These are phyloP conservation scores for Ophioderma brevispina DNA, from an alignment of 35 echinoderm and acorn worm species.

Conservation along the genomic window DNA sequence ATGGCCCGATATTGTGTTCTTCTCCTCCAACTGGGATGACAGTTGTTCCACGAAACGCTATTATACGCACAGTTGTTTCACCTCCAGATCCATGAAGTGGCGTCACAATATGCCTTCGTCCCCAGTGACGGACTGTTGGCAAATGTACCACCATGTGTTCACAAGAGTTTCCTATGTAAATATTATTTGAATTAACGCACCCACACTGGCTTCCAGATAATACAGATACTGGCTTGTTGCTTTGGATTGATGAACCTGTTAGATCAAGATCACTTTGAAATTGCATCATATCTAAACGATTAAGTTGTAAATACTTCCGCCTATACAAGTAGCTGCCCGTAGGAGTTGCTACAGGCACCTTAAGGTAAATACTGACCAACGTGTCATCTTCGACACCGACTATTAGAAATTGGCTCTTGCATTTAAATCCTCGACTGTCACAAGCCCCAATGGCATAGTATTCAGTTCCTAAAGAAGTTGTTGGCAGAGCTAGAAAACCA, in stretches of 20 bases:
- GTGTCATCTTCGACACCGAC: not conserved
- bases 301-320: not conserved
- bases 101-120: not conserved
- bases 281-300: not conserved
- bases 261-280: not conserved
- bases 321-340: not conserved
- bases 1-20: too few species aligned
- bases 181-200: not conserved
- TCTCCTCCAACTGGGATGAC: not conserved
- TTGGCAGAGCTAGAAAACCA: not conserved
- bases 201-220: not conserved
- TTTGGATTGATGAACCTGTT: not conserved
- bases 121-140: not conserved
- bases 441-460: not conserved
- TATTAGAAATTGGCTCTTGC: not conserved
- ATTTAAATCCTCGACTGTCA: not conserved
- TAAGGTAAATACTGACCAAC: not conserved
- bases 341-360: not conserved
- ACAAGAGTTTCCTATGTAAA: not conserved
- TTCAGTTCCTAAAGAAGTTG: not conserved
- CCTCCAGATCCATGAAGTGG: not conserved
- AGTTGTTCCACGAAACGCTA: not conserved
- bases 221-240: not conserved
- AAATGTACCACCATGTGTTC: not conserved
- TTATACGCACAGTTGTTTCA: not conserved